Conservation (phyloP, 1,140 invertebrate species). For the Hylaeus anthracinus region DNA sequence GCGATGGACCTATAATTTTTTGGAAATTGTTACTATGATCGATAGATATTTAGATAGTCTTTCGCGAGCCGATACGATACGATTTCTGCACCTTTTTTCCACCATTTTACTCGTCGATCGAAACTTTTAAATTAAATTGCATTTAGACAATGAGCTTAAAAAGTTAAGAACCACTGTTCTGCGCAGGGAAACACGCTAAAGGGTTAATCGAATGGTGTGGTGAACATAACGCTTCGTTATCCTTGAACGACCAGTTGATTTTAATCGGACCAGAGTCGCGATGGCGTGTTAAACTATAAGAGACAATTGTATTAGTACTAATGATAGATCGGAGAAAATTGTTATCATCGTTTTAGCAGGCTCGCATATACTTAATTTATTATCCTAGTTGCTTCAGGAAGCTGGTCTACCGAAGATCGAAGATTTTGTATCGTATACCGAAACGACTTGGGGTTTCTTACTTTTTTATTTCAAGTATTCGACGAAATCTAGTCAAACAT, state of each 20-base stretch:
- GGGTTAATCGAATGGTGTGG: no score
- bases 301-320: slow-evolving; percentile 3
- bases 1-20: no score
- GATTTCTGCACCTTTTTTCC: no score
- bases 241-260: neutral
- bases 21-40: no score
- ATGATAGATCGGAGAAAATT: neutral
- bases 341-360: slow-evolving; percentile 9
- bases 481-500: slow-evolving; percentile 35
- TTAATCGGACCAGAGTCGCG: neutral
- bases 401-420: slow-evolving; percentile 49
- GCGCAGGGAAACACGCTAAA: no score
- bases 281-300: neutral
- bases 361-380: slow-evolving; percentile 19
- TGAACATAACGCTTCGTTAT: neutral
- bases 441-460: neutral
- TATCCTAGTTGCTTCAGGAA: slow-evolving; percentile 38
- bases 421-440: neutral
- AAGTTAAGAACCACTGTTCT: no score
- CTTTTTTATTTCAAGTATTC: neutral
- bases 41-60: no score
- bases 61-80: no score
- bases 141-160: no score
- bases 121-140: no score
- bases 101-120: no score